Conservation (phyloP, 2,113 vertebrate species). For the Pterophyllum scalare region DNA sequence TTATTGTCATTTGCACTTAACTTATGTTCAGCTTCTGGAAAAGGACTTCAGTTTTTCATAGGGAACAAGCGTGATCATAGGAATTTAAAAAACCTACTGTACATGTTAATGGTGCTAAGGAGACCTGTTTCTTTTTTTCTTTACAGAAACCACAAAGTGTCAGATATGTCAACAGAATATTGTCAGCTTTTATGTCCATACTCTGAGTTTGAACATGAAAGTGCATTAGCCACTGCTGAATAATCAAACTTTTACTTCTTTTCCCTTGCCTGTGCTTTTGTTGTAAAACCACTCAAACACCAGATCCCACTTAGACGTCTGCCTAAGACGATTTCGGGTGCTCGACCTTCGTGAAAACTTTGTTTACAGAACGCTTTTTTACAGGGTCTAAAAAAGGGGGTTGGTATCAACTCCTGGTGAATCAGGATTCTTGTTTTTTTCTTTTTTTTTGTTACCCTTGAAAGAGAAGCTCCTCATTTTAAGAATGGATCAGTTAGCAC, state of each 20-base stretch:
- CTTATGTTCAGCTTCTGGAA: conserved; percentile 48
- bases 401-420: conserved; percentile 37
- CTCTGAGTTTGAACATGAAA: conserved; percentile 43
- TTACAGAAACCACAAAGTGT: conserved; percentile 48
- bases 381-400: conserved; percentile 57
- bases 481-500: conserved; percentile 28
- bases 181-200: conserved; percentile 22
- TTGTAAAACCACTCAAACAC: conserved; percentile 64
- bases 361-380: conserved; percentile 63
- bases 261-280: conserved; percentile 35
- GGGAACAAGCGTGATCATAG: conserved; percentile 57
- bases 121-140: conserved; percentile 47
- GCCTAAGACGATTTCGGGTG: conserved; percentile 49
- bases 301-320: conserved; percentile 37
- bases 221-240: conserved; percentile 29
- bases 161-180: conserved; percentile 32
- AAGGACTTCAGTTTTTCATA: conserved; percentile 54
- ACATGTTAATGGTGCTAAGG: conserved; percentile 77
- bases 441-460: conserved; percentile 23
- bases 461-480: conserved; percentile 50
- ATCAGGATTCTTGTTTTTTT: conserved; percentile 36
- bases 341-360: conserved; percentile 49
- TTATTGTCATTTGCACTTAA: conserved; percentile 63
- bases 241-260: conserved; percentile 15
- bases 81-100: conserved; percentile 70